A percentile compares a stretch with the other conserved stretches of the same genome.
These are phyloP conservation scores for Bradypodion ventrale DNA, from an alignment of 2,797 vertebrate species.

Conservation along the genomic window DNA sequence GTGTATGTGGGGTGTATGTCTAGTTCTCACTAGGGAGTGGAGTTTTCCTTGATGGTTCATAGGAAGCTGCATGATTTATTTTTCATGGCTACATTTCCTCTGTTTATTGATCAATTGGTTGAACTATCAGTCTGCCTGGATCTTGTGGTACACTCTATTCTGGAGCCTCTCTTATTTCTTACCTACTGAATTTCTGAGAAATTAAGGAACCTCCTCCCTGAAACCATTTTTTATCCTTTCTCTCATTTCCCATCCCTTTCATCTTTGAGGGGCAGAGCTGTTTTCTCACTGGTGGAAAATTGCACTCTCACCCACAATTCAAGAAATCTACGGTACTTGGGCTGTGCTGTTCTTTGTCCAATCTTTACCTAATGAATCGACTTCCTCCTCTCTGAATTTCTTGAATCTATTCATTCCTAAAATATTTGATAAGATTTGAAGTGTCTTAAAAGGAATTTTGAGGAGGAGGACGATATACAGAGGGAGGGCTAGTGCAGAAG, in stretches of 20 bases:
- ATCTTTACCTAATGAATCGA: not conserved
- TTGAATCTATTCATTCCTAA: conserved; percentile 8
- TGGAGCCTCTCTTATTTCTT: not conserved
- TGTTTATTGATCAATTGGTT: not conserved
- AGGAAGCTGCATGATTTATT: not conserved
- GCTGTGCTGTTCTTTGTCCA: not conserved
- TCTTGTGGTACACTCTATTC: too few relatives aligned
- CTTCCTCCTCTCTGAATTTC: not conserved
- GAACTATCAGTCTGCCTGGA: too few relatives aligned
- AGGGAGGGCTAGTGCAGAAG: not conserved
- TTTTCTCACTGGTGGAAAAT: not conserved
- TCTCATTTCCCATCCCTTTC: not conserved
- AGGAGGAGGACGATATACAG: not conserved
- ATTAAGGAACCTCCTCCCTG: not conserved
- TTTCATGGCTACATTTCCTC: not conserved
- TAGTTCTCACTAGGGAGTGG: not conserved
- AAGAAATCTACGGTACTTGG: not conserved
- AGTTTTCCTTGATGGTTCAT: not conserved
- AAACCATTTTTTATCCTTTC: not conserved
- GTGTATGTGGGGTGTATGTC: too few relatives aligned
- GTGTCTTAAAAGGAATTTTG: not conserved
- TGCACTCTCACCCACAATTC: not conserved
- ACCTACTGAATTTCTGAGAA: not conserved
- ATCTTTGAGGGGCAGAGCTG: not conserved
- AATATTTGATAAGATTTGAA: conserved; percentile 13